phyloP scores from a whole-genome alignment of 37 sponge, comb jelly and placozoan species.

The Diacarnus erythraeanus region DNA sequence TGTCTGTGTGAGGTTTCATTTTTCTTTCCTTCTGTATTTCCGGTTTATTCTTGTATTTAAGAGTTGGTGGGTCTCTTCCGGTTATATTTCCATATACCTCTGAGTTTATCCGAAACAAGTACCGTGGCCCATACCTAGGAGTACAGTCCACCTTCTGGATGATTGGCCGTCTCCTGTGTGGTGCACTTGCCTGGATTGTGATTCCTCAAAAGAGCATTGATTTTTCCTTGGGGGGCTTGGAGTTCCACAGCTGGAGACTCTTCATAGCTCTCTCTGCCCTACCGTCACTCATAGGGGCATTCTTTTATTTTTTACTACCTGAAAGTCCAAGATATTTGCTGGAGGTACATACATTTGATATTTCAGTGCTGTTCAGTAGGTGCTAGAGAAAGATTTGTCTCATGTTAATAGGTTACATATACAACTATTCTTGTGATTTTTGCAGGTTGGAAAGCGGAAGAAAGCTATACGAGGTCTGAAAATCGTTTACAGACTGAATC shows the following conservation, averaged over 20 bases:
- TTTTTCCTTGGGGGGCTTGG: neutral
- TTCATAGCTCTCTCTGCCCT: slow-evolving; percentile 61
- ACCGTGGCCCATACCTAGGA: slow-evolving; percentile 56
- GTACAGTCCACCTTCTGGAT: slow-evolving; percentile 63
- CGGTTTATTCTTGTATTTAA: too few species aligned
- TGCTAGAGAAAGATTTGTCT: slow-evolving; percentile 19
- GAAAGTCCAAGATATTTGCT: slow-evolving; percentile 73
- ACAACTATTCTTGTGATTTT: slow-evolving; percentile 20
- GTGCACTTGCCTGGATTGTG: slow-evolving; percentile 66
- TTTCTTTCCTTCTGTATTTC: too few species aligned
- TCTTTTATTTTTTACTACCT: slow-evolving; percentile 64
- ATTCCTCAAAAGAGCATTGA: slow-evolving; percentile 30
- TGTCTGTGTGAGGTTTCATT: too few species aligned
- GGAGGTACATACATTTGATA: slow-evolving; percentile 27
- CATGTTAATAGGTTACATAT: slow-evolving; percentile 10
- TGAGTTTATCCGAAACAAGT: slow-evolving; percentile 64
- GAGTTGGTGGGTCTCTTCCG: slow-evolving; percentile 81
- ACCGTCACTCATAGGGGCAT: slow-evolving; percentile 50
- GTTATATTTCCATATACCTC: slow-evolving; percentile 60
- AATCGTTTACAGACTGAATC: slow-evolving; percentile 30
- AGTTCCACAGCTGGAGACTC: slow-evolving; percentile 66
- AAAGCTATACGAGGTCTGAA: slow-evolving; percentile 35
- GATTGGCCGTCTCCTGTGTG: slow-evolving; percentile 43
- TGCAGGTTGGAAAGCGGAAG: slow-evolving; percentile 41
- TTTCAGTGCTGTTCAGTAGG: slow-evolving; percentile 27